Evolutionary conservation across 2,888 invertebrate genomes (phyloP).

Genomic region (Notodonta dromedarius): DNA sequence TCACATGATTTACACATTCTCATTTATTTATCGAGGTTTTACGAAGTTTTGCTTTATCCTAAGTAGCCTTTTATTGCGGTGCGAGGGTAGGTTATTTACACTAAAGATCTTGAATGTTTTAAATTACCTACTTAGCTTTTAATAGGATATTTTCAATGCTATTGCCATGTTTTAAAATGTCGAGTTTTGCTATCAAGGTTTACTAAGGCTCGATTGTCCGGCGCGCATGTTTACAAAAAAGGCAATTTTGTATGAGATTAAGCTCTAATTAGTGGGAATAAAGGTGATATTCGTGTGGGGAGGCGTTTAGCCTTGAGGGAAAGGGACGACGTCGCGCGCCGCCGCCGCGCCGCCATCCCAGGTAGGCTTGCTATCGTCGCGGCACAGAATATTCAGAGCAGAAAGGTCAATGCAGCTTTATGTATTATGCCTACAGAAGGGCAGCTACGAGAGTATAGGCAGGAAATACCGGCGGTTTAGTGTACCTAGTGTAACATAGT

Average conservation of each 20-base stretch:
- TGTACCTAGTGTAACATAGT: no score
- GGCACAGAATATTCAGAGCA: slow-evolving; percentile 38
- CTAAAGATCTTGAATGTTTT: background rate
- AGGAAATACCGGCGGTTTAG: no score
- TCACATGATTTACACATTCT: no score
- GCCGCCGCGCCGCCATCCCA: slow-evolving; percentile 64
- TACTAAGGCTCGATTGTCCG: slow-evolving; percentile 55
- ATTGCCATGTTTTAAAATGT: background rate
- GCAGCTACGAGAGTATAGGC: background rate
- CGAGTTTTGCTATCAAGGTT: slow-evolving; percentile 18
- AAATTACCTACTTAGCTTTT: no score
- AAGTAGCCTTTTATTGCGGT: background rate
- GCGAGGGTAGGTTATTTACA: background rate
- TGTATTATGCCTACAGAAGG: background rate
- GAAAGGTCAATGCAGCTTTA: background rate
- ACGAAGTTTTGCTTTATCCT: background rate
- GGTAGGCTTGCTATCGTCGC: slow-evolving; percentile 65
- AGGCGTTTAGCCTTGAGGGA: slow-evolving; percentile 69
- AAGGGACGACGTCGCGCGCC: slow-evolving; percentile 68
- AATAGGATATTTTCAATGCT: no score
- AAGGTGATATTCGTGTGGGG: slow-evolving; percentile 48
- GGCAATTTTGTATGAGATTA: slow-evolving; percentile 13
- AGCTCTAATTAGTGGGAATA: slow-evolving; percentile 23
- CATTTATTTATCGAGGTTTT: background rate
- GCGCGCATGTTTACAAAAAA: slow-evolving; percentile 53